Conservation (phyloP, 1,140 invertebrate genomes). For the Oryzaephilus surinamensis region DNA sequence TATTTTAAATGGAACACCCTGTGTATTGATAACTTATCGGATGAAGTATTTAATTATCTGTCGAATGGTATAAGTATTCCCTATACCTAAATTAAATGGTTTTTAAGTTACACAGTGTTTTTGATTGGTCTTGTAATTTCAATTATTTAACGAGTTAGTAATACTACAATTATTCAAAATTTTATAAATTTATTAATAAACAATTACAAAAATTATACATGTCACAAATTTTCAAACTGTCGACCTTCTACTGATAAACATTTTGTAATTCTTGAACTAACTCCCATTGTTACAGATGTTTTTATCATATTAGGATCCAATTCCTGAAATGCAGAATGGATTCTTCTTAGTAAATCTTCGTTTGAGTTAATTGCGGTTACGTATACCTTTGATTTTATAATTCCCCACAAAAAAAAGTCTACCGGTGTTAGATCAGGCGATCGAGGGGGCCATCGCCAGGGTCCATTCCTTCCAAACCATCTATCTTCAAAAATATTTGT, state of each 20-base stretch:
- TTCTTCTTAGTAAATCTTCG: neutral
- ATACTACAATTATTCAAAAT: too few relatives aligned
- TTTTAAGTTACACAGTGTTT: too few relatives aligned
- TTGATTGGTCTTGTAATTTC: too few relatives aligned
- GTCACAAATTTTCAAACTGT: neutral
- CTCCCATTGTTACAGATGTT: neutral
- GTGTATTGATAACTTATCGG: too few relatives aligned
- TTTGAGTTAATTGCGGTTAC: neutral
- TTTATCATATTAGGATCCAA: too few relatives aligned
- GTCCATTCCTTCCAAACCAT: neutral
- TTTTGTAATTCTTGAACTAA: neutral
- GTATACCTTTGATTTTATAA: neutral
- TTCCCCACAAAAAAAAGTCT: slow-evolving; percentile 2
- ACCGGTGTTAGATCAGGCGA: neutral
- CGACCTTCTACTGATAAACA: neutral
- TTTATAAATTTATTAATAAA: neutral
- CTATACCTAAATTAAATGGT: too few relatives aligned
- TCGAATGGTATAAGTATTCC: too few relatives aligned
- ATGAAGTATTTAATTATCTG: too few relatives aligned
- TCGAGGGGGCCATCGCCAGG: neutral
- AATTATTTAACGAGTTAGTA: too few relatives aligned
- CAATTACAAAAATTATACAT: neutral
- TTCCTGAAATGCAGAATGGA: neutral
- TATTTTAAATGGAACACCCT: too few relatives aligned
- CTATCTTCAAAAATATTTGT: neutral